These are phyloP conservation scores for Paramacrobiotus metropolitanus DNA, from an alignment of 1,140 invertebrate species.

Conservation along the genomic window DNA sequence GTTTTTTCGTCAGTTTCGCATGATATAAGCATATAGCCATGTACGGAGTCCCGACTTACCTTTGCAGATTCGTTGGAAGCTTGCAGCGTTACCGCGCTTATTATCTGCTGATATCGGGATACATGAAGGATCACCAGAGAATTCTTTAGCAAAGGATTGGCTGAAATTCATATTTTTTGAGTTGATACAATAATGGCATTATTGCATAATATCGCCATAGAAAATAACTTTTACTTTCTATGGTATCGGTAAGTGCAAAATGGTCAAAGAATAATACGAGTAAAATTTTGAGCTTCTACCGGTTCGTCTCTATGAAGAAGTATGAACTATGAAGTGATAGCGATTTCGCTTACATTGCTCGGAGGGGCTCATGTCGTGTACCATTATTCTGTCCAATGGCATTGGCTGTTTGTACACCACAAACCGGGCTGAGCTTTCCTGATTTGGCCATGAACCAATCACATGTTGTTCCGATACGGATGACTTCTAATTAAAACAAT, in stretches of 20 bases:
- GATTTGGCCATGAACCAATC: background rate
- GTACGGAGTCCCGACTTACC: constrained; percentile 13
- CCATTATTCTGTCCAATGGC: constrained; percentile 37
- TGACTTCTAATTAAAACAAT: background rate
- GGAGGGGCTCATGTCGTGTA: constrained; percentile 33
- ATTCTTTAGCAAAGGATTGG: constrained; percentile 15
- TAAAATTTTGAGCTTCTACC: no score
- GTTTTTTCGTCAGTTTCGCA: no score
- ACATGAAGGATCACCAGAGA: constrained; percentile 21
- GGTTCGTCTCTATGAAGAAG: background rate
- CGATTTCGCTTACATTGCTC: background rate
- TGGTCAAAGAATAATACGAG: no score
- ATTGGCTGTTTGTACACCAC: constrained; percentile 40
- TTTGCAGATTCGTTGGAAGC: constrained; percentile 16
- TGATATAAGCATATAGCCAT: no score
- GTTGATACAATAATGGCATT: no score
- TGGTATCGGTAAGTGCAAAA: no score
- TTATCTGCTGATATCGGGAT: constrained; percentile 20
- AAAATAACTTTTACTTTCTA: no score
- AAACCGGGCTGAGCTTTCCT: constrained; percentile 27
- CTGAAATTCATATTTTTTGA: no score
- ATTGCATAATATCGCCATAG: no score
- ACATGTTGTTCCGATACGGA: background rate
- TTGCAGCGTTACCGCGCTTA: constrained; percentile 21
- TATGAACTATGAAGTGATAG: background rate